phyloP scores from a whole-genome alignment of 2,888 invertebrate species.

The Nymphalis urticae region DNA sequence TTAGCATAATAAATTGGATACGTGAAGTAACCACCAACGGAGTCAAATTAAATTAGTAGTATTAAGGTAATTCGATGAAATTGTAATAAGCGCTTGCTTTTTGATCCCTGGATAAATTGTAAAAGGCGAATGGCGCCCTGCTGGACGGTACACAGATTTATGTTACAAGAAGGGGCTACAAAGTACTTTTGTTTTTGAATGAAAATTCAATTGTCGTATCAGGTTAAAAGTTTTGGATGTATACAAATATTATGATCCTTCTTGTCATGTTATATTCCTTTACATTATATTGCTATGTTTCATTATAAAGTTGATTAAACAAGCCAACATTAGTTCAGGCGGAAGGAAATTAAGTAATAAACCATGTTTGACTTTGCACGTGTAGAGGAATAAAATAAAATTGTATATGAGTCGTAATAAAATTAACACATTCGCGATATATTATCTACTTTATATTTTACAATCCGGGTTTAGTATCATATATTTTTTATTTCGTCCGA shows the following conservation, averaged over 20 bases:
- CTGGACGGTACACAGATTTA: constrained; percentile 42
- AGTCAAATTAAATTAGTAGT: constrained; percentile 63
- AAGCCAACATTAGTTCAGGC: too few relatives aligned
- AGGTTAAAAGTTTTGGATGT: background rate
- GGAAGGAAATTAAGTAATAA: too few relatives aligned
- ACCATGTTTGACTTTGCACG: too few relatives aligned
- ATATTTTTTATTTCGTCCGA: too few relatives aligned
- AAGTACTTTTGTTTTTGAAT: background rate
- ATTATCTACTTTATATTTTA: too few relatives aligned
- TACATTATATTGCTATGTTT: too few relatives aligned
- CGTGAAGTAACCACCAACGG: constrained; percentile 50
- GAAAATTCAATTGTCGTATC: background rate
- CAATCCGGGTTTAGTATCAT: too few relatives aligned
- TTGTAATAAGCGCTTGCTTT: constrained; percentile 60
- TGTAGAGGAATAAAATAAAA: too few relatives aligned
- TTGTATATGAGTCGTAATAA: too few relatives aligned
- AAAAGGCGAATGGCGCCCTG: constrained; percentile 56
- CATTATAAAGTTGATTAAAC: too few relatives aligned
- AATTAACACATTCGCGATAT: too few relatives aligned
- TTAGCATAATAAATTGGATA: constrained; percentile 56
- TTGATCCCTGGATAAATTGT: constrained; percentile 65
- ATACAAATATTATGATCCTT: background rate
- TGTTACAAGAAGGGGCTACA: constrained; percentile 15
- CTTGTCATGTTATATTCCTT: too few relatives aligned
- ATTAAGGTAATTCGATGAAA: constrained; percentile 62